These are phyloP conservation scores for Epistrophella euchroma DNA, from an alignment of 2,888 invertebrate genomes.

Conservation along the genomic window DNA sequence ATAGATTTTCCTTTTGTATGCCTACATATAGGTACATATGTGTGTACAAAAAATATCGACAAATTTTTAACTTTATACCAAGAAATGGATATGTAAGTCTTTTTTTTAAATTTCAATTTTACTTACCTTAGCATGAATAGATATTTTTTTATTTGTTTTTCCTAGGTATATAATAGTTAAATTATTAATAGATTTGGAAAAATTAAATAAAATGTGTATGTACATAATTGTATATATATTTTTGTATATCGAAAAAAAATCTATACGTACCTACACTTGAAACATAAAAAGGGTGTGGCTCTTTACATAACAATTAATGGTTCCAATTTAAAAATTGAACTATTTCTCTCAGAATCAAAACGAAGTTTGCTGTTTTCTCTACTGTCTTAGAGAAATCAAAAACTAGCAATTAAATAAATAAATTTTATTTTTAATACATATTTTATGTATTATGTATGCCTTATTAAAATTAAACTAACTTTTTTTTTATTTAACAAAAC, in stretches of 20 bases:
- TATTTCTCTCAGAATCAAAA: background rate
- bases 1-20: constrained; percentile 4
- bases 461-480: too few relatives aligned
- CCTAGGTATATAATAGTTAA: background rate
- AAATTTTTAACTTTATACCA: constrained; percentile 30
- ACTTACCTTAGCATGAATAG: constrained; percentile 26
- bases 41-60: background rate
- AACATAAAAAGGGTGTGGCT: constrained; percentile 55
- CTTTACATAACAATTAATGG: constrained; percentile 20
- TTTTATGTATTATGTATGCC: too few relatives aligned
- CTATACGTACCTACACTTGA: background rate
- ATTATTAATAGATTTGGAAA: background rate
- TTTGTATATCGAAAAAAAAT: background rate
- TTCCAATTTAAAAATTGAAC: background rate
- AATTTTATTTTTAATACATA: too few relatives aligned
- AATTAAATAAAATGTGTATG: background rate
- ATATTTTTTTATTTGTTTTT: background rate
- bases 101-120: constrained; percentile 35
- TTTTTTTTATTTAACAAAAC: too few relatives aligned
- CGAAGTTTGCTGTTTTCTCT: background rate
- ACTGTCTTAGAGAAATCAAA: background rate
- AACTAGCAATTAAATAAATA: background rate
- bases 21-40: background rate
- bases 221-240: background rate
- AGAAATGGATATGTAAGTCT: constrained; percentile 69